These are phyloP conservation scores for Caenorhabditis sp. DNA, from an alignment of 2,888 invertebrate species.

Conservation along the genomic window DNA sequence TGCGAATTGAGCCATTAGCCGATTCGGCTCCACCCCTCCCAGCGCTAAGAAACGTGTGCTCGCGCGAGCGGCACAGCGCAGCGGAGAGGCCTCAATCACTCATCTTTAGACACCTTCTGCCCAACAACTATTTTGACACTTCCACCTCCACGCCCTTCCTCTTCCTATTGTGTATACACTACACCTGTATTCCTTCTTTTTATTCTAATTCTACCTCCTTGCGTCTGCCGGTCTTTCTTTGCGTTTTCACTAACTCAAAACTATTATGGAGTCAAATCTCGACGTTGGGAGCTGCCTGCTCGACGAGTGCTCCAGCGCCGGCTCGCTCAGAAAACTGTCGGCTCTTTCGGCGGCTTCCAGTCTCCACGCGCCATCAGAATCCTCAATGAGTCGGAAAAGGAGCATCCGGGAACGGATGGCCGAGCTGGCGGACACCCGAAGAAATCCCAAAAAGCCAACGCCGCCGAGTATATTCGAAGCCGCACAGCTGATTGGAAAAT, in stretches of 20 bases:
- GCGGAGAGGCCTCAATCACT: conserved; percentile 48
- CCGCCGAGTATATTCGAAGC: conserved; percentile 70
- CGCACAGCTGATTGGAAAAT: conserved; percentile 66
- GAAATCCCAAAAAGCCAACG: conserved; percentile 63
- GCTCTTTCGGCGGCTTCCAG: conserved; percentile 58
- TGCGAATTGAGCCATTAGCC: conserved; percentile 61
- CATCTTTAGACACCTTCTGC: conserved; percentile 51
- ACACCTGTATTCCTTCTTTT: not conserved
- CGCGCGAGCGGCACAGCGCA: conserved; percentile 40
- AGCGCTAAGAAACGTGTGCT: conserved; percentile 56
- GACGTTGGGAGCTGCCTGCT: conserved; percentile 57
- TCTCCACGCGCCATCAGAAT: conserved; percentile 60
- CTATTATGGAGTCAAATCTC: conserved; percentile 57
- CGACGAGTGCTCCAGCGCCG: conserved; percentile 55
- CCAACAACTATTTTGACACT: conserved; percentile 28
- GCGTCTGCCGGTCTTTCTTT: not conserved
- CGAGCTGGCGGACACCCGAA: conserved; percentile 57
- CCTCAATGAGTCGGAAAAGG: conserved; percentile 64
- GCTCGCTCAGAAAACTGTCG: conserved; percentile 51
- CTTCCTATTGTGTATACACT: not conserved
- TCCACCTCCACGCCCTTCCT: not conserved
- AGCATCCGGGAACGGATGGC: conserved; percentile 65
- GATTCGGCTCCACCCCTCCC: conserved; percentile 54
- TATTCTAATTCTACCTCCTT: not conserved
- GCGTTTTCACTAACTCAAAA: conserved; percentile 4